Evolutionary conservation across 23 tunicate species (phyloP), one percentile per base, ranked within the genome.

Genomic region (Oikopleura dioica): DNA sequence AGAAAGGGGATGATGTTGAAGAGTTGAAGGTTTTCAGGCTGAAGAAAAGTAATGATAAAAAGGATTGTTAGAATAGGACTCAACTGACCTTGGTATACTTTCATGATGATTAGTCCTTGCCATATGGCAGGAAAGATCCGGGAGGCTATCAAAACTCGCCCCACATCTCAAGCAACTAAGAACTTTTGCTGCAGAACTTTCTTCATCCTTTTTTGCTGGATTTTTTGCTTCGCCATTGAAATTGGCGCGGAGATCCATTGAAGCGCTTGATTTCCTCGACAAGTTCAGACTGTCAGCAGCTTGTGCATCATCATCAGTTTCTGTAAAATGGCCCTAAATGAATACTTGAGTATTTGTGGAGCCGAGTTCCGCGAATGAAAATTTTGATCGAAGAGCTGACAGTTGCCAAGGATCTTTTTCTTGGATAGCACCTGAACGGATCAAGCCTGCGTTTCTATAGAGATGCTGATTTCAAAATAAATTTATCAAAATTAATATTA

Each of bases 101-200:
- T 63, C 72, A 28, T 63, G 72, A 63, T 63, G 72, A 12, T 63
- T 63, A 2, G 72, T 63, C 26, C 26, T 63, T 2, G 26, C 72
- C 72, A 63, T 63, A 63, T 63, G 72, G 26, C 72, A 63, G 32
- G 72, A 63, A 12, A 63, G 26, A 28, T 63, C 72, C 26, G 16
- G 72, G 16, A 63, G 33, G 4, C 30, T 12, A 23, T 63, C 72
- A 63, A 63, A 63, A 63, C 72, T 63, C 32, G 72, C 72, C 32
- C 72, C 72, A 63, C 72, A 63, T 23, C 72, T 23, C 26, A 63
- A 63, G 26, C 72, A 63, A 16, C 30, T 12, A 5, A 63, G 33
- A 21, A 63, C 72, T 63, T 31, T 23, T 28, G 72, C 72, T 2
- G 72, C 72, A 12, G 72, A 63, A 24, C 33, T 63, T 12, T 63